Conservation (phyloP, 2,797 vertebrate genomes). For the Sebastes iracundus region DNA sequence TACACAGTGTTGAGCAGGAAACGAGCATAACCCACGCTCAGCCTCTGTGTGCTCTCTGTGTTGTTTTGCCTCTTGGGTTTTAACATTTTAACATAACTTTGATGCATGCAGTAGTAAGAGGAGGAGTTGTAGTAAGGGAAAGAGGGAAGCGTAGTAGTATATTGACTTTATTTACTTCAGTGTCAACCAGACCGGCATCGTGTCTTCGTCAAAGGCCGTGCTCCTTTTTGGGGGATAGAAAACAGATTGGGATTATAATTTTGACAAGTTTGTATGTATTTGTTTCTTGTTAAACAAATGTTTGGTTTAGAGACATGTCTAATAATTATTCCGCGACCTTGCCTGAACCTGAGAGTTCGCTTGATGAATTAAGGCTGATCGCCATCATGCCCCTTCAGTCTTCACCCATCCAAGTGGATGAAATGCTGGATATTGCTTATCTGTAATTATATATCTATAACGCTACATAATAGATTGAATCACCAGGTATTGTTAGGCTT, state of each 20-base stretch:
- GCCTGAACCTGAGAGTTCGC: no score
- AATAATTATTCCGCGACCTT: no score
- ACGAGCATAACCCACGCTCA: neutral
- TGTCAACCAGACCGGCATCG: neutral
- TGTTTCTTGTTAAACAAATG: neutral
- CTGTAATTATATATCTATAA: no score
- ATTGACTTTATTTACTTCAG: neutral
- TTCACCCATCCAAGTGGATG: no score
- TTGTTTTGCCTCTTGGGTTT: neutral
- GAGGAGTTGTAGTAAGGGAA: neutral
- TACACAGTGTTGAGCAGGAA: neutral
- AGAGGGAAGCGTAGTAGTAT: neutral
- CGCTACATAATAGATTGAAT: no score
- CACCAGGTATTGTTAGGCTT: no score
- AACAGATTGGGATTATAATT: no score
- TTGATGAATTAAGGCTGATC: no score
- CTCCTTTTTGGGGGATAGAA: no score
- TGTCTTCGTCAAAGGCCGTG: neutral
- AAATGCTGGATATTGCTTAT: no score
- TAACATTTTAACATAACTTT: constrained; percentile 13
- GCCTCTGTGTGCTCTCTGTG: neutral
- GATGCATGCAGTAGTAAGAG: neutral
- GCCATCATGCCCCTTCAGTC: no score
- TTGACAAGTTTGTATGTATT: neutral
- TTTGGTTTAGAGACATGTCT: neutral